Evolutionary conservation across 2,888 invertebrate genomes (phyloP).

Genomic region (Sphinx pinastri): DNA sequence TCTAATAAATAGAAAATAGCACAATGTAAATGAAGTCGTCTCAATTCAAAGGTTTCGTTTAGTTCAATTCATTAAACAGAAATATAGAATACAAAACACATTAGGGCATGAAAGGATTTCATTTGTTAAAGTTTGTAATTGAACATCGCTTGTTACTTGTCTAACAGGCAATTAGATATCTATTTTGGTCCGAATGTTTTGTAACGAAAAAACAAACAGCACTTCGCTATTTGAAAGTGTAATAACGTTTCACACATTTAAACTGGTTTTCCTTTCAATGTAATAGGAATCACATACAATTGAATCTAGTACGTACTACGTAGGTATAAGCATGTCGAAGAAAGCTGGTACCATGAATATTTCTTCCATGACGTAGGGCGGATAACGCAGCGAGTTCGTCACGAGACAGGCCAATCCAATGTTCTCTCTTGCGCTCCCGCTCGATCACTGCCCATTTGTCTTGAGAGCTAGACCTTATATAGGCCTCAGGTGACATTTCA

Average conservation of each 20-base stretch:
- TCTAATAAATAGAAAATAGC: no score
- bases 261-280: background rate
- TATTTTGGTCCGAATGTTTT: background rate
- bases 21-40: background rate
- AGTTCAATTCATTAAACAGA: background rate
- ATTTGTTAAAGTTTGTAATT: background rate
- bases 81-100: background rate
- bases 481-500: no score
- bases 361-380: no score
- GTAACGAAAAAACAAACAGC: background rate
- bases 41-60: background rate
- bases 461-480: no score
- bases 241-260: slow-evolving; percentile 4
- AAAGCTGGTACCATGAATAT: no score
- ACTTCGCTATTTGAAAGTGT: background rate
- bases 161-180: background rate
- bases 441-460: no score
- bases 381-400: no score
- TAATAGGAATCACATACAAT: background rate
- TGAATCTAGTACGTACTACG: slow-evolving; percentile 2
- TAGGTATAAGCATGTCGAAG: no score
- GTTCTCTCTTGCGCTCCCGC: no score
- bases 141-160: background rate
- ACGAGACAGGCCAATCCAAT: no score
- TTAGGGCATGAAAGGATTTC: background rate